phyloP scores from a whole-genome alignment of 1,140 invertebrate genomes.

The Tyrophagus putrescentiae region DNA sequence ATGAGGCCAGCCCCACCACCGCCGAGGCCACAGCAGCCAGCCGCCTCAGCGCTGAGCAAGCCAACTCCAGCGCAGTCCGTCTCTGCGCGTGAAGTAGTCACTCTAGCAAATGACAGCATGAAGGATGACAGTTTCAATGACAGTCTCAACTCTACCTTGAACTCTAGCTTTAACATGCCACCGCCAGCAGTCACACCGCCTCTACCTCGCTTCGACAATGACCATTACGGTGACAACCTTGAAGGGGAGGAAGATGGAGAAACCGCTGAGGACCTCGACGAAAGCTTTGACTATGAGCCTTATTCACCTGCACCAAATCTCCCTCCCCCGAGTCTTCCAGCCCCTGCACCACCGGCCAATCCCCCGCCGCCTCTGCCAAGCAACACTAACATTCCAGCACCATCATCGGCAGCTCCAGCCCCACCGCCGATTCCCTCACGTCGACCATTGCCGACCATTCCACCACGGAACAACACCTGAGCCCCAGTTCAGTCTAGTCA shows the following conservation, averaged over 20 bases:
- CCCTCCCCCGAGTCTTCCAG: not conserved
- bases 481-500: too few relatives aligned
- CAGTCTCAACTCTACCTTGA: not conserved
- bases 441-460: constrained; percentile 14
- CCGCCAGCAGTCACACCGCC: constrained; percentile 6
- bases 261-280: not conserved
- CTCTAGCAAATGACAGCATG: not conserved
- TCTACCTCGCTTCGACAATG: not conserved
- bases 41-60: too few relatives aligned
- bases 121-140: not conserved
- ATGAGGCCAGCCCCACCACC: constrained; percentile 22
- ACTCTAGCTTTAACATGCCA: constrained; percentile 16
- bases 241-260: too few relatives aligned
- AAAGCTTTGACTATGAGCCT: not conserved
- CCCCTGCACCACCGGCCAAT: too few relatives aligned
- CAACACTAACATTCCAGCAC: too few relatives aligned
- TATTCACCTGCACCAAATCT: not conserved
- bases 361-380: not conserved
- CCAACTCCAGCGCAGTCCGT: too few relatives aligned
- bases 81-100: too few relatives aligned
- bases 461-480: constrained; percentile 16
- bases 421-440: constrained; percentile 5
- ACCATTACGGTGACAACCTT: not conserved
- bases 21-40: constrained; percentile 3
- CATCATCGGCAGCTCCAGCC: not conserved